A percentile compares a stretch with the other conserved stretches of the same genome.
Conservation (phyloP, 2,888 invertebrate species). For the Ochropleura plecta region DNA sequence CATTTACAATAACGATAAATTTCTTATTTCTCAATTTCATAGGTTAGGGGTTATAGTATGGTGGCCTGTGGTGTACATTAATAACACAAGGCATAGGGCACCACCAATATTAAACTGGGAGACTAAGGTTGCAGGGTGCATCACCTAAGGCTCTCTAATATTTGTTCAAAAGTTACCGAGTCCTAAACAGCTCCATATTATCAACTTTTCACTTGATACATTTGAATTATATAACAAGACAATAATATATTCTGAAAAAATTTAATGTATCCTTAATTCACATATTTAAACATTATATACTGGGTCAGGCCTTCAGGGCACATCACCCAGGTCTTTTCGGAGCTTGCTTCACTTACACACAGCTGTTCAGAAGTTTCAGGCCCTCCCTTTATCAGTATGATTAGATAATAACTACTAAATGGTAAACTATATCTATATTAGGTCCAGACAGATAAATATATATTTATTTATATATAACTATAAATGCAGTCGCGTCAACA, state of each 20-base stretch:
- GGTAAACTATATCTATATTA: conserved; percentile 80
- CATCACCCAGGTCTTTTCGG: conserved; percentile 78
- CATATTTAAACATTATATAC: conserved; percentile 87
- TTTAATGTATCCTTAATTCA: conserved; percentile 89
- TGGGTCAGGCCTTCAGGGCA: conserved; percentile 86
- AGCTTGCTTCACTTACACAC: conserved; percentile 79
- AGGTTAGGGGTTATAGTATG: conserved; percentile 80
- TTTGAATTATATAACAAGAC: conserved; percentile 91
- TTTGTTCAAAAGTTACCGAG: conserved; percentile 83
- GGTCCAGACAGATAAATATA: conserved; percentile 80
- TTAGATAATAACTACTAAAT: conserved; percentile 77
- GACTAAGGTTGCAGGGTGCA: conserved; percentile 81
- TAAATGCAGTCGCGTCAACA: conserved; percentile 61
- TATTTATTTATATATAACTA: conserved; percentile 65
- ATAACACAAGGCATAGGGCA: conserved; percentile 69
- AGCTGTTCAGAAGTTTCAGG: conserved; percentile 83
- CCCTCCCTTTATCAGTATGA: conserved; percentile 75
- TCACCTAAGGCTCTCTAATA: conserved; percentile 88
- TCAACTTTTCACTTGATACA: conserved; percentile 86
- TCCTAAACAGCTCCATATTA: conserved; percentile 82
- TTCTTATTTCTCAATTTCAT: conserved; percentile 82
- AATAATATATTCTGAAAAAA: conserved; percentile 90
- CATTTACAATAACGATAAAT: conserved; percentile 89
- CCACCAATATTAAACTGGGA: conserved; percentile 70
- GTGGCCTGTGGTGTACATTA: conserved; percentile 62